A percentile compares a stretch with the other conserved stretches of the same genome.
Conservation (phyloP, 2,888 invertebrate genomes). For the Adela reaumurella region DNA sequence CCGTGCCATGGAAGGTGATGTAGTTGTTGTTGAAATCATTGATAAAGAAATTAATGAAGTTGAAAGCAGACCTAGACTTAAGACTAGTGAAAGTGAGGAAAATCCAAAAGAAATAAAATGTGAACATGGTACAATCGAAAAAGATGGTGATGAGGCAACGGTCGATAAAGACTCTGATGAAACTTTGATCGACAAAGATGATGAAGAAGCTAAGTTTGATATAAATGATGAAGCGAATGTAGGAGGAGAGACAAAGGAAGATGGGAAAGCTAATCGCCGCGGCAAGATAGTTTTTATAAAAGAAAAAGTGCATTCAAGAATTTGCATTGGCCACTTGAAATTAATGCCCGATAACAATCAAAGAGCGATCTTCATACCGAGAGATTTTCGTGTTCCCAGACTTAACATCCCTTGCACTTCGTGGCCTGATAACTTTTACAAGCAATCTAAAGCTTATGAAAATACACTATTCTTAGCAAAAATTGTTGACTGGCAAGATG, state of each 20-base stretch:
- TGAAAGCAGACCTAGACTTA: too few relatives aligned
- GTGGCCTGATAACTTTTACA: constrained; percentile 62
- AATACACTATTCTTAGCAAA: constrained; percentile 67
- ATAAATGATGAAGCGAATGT: constrained; percentile 18
- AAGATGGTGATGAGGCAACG: constrained; percentile 12
- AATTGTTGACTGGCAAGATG: constrained; percentile 67
- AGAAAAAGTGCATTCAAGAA: constrained; percentile 69
- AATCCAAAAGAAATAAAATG: neutral
- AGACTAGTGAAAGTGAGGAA: constrained; percentile 3
- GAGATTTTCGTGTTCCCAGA: constrained; percentile 75
- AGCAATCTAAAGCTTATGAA: constrained; percentile 44
- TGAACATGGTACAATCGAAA: too few relatives aligned
- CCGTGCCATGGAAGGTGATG: constrained; percentile 80
- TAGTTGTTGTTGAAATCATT: constrained; percentile 63
- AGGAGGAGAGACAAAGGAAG: constrained; percentile 27
- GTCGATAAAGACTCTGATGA: neutral
- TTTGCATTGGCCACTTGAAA: constrained; percentile 68
- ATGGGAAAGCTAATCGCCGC: constrained; percentile 33
- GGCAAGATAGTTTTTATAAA: constrained; percentile 66
- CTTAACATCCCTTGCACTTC: constrained; percentile 65
- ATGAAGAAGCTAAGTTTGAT: neutral
- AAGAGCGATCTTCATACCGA: constrained; percentile 70
- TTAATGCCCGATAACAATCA: constrained; percentile 54
- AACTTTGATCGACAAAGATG: neutral
- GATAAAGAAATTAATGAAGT: constrained; percentile 19